Base-by-base conservation (phyloP, 1,140 invertebrate species). In the Pogonomyrmex californicus region DNA sequence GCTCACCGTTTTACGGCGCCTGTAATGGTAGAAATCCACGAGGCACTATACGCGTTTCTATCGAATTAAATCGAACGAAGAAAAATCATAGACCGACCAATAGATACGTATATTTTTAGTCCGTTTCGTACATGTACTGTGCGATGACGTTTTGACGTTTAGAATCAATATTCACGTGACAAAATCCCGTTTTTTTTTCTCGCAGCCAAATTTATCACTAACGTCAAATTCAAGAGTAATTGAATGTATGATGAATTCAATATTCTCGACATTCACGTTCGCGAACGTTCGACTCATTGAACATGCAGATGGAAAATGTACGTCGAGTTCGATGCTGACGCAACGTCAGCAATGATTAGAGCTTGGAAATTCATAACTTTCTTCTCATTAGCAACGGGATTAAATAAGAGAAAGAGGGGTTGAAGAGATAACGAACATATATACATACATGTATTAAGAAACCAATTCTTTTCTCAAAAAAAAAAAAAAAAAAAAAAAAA, bases 161-260 rank as follows among this genome's bases (percentile, higher is more conserved):
- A 76, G 38, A 6, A 6, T n/a, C n/a, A 60, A 76, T 44, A 60
- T 10, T 30, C 14, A 44, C 38, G 1, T 10, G 12, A 44, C 23
- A 36, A 23, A 63, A 36, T 63, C 23, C 23, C 4, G 23, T 23
- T 23, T 23, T n/a, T 23, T n/a, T 56, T 77, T 77, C 14, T 44
- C 38, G 71, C 51, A 75, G 41, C 30, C 73, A 30, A 77, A 36
- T 4, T 73, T 73, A 73, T 56, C 49, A 7, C 58, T 77, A 77
- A 63, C 23, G 51, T n/a, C n/a, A 23, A 60, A 9, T 30, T 63
- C 30, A 23, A 14, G 9, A 36, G 14, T 36, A 77, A 60, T 60
- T 60, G 60, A 54, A 77, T 63, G 14, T 6, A 30, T 5, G 14
- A 77, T 17, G 5, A 73, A 63, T 44, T 44, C 6, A 9, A 7